phyloP scores from a whole-genome alignment of 2,888 invertebrate genomes.

The Bugula neritina region DNA sequence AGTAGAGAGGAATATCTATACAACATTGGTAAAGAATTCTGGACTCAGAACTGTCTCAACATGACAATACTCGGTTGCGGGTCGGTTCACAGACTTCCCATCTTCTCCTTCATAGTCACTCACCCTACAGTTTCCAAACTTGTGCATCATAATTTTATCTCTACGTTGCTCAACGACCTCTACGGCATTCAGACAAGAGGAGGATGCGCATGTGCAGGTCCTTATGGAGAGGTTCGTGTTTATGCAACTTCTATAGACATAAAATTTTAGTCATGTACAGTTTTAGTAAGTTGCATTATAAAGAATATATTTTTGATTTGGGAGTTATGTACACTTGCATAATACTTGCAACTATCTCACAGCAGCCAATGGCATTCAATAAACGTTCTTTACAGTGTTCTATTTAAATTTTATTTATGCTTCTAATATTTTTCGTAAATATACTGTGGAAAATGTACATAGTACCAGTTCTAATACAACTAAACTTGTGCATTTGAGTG shows the following conservation, averaged over 20 bases:
- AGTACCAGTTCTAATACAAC: no score
- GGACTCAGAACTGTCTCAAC: not conserved
- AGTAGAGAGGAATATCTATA: constrained; percentile 30
- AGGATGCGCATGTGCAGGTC: constrained; percentile 27
- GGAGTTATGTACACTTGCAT: no score
- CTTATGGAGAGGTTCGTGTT: constrained; percentile 28
- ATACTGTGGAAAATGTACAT: no score
- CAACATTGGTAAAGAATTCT: constrained; percentile 24
- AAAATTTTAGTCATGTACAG: no score
- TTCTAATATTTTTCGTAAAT: no score
- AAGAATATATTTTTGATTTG: no score
- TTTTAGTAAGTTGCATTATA: no score
- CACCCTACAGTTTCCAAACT: constrained; percentile 26
- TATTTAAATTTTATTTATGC: no score
- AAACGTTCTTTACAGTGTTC: no score
- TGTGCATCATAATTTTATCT: constrained; percentile 27
- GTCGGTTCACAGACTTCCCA: constrained; percentile 29
- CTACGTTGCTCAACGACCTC: constrained; percentile 25
- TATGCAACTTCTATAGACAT: not conserved
- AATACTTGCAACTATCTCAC: no score
- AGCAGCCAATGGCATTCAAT: no score
- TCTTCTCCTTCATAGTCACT: constrained; percentile 30
- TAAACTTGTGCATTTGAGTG: no score
- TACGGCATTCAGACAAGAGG: constrained; percentile 27
- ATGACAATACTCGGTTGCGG: constrained; percentile 26